Evolutionary conservation across 2,888 invertebrate genomes (phyloP).

Genomic region (Andrena bicolor): DNA sequence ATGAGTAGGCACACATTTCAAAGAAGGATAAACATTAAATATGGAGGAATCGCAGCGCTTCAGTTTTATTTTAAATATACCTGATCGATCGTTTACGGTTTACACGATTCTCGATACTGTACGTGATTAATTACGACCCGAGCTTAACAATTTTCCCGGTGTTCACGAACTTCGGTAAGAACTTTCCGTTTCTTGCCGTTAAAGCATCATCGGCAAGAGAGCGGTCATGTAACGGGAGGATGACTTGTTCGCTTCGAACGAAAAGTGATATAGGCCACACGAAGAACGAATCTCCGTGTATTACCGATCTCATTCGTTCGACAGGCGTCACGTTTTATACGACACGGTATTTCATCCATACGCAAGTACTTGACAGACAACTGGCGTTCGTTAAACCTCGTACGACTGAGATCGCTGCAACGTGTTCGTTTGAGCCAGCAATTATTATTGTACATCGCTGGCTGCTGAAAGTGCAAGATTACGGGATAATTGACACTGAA

Average conservation of each 20-base stretch:
- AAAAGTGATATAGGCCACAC: constrained; percentile 58
- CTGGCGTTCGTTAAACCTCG: background rate
- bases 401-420: background rate
- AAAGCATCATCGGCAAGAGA: constrained; percentile 16
- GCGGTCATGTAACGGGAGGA: constrained; percentile 74
- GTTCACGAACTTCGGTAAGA: background rate
- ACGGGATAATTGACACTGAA: no score
- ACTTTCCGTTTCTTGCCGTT: constrained; percentile 8
- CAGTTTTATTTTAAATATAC: no score
- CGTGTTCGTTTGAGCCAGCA: no score
- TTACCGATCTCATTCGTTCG: constrained; percentile 23
- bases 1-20: no score
- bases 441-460: no score
- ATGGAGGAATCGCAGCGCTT: no score
- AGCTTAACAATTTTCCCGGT: no score
- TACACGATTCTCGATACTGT: constrained; percentile 1
- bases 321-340: constrained; percentile 14
- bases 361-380: background rate
- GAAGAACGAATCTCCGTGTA: constrained; percentile 47
- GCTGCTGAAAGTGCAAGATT: no score
- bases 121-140: background rate
- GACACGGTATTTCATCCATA: background rate
- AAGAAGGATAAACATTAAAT: no score
- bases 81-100: background rate
- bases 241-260: constrained; percentile 63